Conservation (phyloP, 2,888 invertebrate species). For the Parelbella ahira region DNA sequence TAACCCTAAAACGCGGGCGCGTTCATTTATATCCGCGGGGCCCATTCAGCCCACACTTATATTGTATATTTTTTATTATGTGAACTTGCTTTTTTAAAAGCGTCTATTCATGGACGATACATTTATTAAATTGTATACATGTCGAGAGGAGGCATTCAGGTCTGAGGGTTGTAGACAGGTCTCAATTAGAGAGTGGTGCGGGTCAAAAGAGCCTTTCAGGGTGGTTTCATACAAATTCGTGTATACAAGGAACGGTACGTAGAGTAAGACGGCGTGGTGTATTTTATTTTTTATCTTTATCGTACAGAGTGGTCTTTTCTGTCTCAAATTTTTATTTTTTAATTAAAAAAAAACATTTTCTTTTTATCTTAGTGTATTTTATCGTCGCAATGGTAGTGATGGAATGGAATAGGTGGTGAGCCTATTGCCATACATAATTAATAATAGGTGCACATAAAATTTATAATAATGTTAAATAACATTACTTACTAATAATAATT, state of each 20-base stretch:
- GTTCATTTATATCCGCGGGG: slow-evolving; percentile 54
- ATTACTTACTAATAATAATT: no score
- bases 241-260: slow-evolving; percentile 34
- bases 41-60: slow-evolving; percentile 71
- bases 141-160: slow-evolving; percentile 45
- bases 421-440: no score
- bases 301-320: slow-evolving; percentile 8
- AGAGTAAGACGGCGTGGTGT: slow-evolving; percentile 33
- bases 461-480: no score
- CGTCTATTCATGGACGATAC: slow-evolving; percentile 71
- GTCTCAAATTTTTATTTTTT: slow-evolving; percentile 11
- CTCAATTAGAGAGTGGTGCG: slow-evolving; percentile 45
- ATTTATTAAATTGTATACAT: slow-evolving; percentile 76
- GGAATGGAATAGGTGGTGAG: no score
- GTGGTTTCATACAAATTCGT: slow-evolving; percentile 35
- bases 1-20: slow-evolving; percentile 48
- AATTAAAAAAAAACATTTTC: no score
- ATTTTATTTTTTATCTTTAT: slow-evolving; percentile 18
- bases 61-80: slow-evolving; percentile 69
- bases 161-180: slow-evolving; percentile 64
- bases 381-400: no score
- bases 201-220: slow-evolving; percentile 45
- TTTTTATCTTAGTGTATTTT: no score
- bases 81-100: slow-evolving; percentile 68
- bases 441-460: no score